phyloP scores from a whole-genome alignment of 2,797 vertebrate species.

The Scarus forsteni region DNA sequence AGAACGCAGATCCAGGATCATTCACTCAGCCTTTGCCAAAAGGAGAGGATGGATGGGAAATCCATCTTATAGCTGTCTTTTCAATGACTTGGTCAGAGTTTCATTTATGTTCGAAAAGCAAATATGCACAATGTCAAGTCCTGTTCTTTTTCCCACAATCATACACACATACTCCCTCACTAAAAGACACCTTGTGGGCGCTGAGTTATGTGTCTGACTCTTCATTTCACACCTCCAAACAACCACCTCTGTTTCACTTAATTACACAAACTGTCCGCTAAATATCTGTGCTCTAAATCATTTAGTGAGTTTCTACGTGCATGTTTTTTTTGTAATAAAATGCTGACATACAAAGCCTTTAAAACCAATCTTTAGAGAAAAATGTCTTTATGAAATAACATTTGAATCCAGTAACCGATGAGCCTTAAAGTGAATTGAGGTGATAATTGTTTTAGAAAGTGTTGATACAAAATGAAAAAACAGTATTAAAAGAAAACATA shows the following conservation, averaged over 20 bases:
- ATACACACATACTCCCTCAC: background rate
- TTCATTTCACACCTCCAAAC: slow-evolving; percentile 75
- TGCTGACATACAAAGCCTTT: no score
- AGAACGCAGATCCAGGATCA: slow-evolving; percentile 29
- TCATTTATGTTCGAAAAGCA: no score
- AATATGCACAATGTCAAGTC: slow-evolving; percentile 2
- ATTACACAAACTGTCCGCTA: slow-evolving; percentile 52
- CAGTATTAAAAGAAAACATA: no score
- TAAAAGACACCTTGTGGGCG: slow-evolving; percentile 6
- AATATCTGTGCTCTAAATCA: slow-evolving; percentile 18
- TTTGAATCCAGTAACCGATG: no score
- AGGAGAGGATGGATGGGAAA: slow-evolving; percentile 16
- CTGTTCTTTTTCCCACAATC: slow-evolving; percentile 5
- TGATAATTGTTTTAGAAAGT: no score
- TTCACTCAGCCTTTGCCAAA: slow-evolving; percentile 31
- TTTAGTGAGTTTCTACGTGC: slow-evolving; percentile 5
- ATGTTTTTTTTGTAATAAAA: background rate
- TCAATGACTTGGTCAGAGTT: slow-evolving; percentile 41
- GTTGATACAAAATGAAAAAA: no score
- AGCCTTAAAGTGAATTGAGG: no score
- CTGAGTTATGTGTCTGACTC: slow-evolving; percentile 48
- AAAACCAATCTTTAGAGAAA: no score
- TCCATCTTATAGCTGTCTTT: slow-evolving; percentile 50
- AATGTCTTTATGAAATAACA: no score
- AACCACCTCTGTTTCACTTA: slow-evolving; percentile 54